These are phyloP conservation scores for Takifugu bimaculatus DNA, from an alignment of 2,113 vertebrate genomes.

Conservation along the genomic window DNA sequence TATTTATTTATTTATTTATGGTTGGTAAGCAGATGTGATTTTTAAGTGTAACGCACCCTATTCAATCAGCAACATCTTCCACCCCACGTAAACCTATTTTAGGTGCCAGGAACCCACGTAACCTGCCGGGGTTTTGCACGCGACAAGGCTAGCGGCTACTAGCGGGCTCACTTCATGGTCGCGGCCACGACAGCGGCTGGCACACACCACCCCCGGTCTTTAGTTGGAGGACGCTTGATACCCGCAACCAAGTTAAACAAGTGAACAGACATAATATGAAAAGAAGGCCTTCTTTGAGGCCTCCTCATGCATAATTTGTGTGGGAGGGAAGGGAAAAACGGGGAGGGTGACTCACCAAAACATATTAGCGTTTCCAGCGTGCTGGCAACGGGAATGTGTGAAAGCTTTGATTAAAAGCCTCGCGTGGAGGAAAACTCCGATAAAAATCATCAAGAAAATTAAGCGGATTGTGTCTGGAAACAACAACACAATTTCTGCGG, in stretches of 20 bases:
- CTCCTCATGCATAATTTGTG: slow-evolving; percentile 14
- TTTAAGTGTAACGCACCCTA: no score
- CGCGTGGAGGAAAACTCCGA: not conserved
- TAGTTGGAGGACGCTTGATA: not conserved
- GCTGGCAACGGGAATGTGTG: not conserved
- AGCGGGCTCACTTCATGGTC: no score
- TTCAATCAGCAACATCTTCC: no score
- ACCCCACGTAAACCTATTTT: no score
- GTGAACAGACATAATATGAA: slow-evolving; percentile 12
- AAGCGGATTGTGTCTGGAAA: not conserved
- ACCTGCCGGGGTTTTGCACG: no score
- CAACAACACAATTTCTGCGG: not conserved
- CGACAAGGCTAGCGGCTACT: no score
- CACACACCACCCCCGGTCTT: no score
- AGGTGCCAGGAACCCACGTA: no score
- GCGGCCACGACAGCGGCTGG: no score
- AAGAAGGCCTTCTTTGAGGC: slow-evolving; percentile 14
- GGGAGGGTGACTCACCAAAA: slow-evolving; percentile 13
- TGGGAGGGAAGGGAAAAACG: slow-evolving; percentile 16
- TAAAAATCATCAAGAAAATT: not conserved
- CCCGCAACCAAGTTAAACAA: slow-evolving; percentile 3
- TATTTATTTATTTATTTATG: no score
- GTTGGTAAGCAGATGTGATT: no score
- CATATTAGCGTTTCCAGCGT: slow-evolving; percentile 17
- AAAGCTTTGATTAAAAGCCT: slow-evolving; percentile 1